Conservation (phyloP, 2,113 vertebrate genomes). For the Philantomba maxwellii region DNA sequence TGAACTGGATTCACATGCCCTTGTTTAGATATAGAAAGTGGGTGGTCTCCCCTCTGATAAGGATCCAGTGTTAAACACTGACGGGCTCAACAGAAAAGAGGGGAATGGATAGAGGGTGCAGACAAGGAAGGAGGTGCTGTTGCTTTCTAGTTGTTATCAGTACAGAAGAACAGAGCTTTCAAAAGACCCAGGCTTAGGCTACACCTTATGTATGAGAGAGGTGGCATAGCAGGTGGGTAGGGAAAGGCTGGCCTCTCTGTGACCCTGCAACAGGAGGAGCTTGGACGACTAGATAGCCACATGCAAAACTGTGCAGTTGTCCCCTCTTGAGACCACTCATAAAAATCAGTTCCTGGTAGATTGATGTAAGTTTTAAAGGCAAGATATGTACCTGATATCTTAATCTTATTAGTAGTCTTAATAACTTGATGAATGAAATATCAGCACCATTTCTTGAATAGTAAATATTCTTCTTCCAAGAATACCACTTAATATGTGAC, state of each 20-base stretch:
- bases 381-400: neutral
- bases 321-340: neutral
- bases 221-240: neutral
- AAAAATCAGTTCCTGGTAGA: neutral
- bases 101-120: neutral
- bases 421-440: neutral
- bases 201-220: neutral
- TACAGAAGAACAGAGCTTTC: neutral
- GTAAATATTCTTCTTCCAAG: neutral
- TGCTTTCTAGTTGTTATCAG: neutral
- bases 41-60: neutral
- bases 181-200: neutral
- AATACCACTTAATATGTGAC: neutral
- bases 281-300: neutral
- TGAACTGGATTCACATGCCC: neutral
- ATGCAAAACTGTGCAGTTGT: neutral
- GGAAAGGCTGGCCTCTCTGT: neutral
- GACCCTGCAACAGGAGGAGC: neutral
- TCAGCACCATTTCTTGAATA: neutral
- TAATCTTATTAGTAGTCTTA: neutral
- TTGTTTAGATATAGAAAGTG: neutral
- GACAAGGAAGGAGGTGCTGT: neutral
- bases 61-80: neutral
- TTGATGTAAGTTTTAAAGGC: neutral
- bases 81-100: neutral